Conservation (phyloP, 2,888 invertebrate genomes). For the Physocephala rufipes region DNA sequence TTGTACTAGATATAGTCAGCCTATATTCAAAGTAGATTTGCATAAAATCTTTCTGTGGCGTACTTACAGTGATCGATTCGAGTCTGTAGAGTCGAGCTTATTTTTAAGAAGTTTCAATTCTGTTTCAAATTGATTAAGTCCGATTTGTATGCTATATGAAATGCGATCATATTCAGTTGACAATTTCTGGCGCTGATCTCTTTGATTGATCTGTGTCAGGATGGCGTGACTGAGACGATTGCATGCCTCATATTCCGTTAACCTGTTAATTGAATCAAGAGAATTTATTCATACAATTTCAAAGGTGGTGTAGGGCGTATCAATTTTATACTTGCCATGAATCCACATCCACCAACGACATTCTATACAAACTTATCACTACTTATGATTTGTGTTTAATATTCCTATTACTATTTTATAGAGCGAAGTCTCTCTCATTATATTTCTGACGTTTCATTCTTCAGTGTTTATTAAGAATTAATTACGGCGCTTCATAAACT, state of each 20-base stretch:
- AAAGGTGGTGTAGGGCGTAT: constrained; percentile 8
- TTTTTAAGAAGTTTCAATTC: constrained; percentile 70
- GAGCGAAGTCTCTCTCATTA: background rate
- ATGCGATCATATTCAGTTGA: constrained; percentile 70
- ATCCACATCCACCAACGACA: constrained; percentile 65
- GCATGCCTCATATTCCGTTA: constrained; percentile 73
- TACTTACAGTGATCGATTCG: constrained; percentile 41
- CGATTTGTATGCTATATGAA: constrained; percentile 70
- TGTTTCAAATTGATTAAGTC: constrained; percentile 71
- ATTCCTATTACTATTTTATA: too few relatives aligned
- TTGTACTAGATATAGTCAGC: background rate
- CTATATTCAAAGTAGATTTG: background rate
- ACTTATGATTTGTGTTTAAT: background rate
- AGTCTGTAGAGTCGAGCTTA: constrained; percentile 68
- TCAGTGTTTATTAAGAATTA: background rate
- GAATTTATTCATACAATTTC: background rate
- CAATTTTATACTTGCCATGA: constrained; percentile 56
- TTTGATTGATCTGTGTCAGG: constrained; percentile 70
- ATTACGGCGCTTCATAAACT: constrained; percentile 9
- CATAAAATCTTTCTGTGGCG: background rate
- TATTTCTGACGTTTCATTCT: constrained; percentile 24
- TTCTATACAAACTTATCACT: constrained; percentile 42
- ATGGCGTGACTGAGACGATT: constrained; percentile 73
- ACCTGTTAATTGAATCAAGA: constrained; percentile 64
- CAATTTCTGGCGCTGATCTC: constrained; percentile 68